A percentile compares a stretch with the other conserved stretches of the same genome.
phyloP scores from a whole-genome alignment of 2,797 vertebrate genomes.

The Caiman crocodilus region DNA sequence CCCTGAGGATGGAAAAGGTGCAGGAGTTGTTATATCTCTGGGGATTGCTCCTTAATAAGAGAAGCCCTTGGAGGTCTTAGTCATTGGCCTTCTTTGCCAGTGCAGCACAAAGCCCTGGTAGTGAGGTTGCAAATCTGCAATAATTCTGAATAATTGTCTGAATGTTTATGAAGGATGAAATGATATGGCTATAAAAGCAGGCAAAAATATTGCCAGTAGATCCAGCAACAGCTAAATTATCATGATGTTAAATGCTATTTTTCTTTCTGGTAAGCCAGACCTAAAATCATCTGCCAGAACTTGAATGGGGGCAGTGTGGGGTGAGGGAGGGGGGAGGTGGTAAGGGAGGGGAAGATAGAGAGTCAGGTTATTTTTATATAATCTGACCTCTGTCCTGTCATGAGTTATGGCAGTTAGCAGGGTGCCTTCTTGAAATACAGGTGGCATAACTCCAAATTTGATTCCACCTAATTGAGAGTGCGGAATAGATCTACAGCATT shows the following conservation, averaged over 20 bases:
- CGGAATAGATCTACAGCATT: background rate
- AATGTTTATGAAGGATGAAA: background rate
- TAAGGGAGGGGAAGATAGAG: fast-evolving
- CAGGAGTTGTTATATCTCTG: background rate
- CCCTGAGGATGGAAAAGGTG: background rate
- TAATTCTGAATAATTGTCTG: background rate
- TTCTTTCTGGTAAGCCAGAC: background rate
- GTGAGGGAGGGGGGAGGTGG: too few relatives aligned
- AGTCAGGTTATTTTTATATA: background rate
- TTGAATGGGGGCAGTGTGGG: background rate
- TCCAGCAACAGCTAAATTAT: background rate
- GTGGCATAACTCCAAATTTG: background rate
- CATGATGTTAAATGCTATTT: background rate
- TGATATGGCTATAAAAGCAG: background rate
- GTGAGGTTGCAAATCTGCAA: background rate
- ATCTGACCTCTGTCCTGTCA: fast-evolving
- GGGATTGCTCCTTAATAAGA: background rate
- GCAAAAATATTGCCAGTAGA: background rate
- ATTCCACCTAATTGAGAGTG: background rate
- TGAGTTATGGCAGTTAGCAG: background rate
- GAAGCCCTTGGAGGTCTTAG: background rate
- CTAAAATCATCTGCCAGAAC: background rate
- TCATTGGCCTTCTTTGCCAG: background rate
- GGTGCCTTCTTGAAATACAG: background rate
- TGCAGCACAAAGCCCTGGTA: background rate